A percentile compares a stretch with the other conserved stretches of the same genome.
These are phyloP conservation scores for Oryzias sinensis DNA, from an alignment of 2,797 vertebrate species.

Conservation along the genomic window DNA sequence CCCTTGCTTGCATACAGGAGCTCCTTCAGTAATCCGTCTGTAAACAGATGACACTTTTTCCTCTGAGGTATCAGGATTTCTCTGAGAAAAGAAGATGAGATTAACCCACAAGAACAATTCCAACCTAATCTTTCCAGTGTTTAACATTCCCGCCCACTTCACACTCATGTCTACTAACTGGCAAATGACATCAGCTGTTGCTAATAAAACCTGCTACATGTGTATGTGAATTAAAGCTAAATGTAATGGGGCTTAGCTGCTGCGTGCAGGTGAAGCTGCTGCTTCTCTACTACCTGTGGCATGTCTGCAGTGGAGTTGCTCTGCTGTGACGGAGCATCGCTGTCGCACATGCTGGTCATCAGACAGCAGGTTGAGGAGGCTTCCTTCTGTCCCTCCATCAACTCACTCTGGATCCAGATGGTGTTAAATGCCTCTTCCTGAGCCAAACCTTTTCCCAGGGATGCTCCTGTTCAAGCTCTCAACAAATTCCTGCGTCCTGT, in stretches of 20 bases:
- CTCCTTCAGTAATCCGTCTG: conserved; percentile 15
- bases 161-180: neutral
- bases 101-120: conserved; percentile 7
- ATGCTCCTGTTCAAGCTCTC: no score
- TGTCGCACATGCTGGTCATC: no score
- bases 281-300: no score
- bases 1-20: neutral
- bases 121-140: conserved; percentile 1
- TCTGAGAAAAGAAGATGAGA: conserved; percentile 11
- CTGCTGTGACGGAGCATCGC: no score
- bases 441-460: no score
- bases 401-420: no score
- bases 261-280: no score
- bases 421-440: no score
- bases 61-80: conserved; percentile 1
- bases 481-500: no score
- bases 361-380: no score
- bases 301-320: no score
- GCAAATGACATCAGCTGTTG: neutral
- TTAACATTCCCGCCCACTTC: neutral
- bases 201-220: neutral
- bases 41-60: conserved; percentile 17
- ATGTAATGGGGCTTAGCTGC: neutral
- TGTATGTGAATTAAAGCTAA: neutral
- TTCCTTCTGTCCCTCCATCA: no score